phyloP scores from a whole-genome alignment of 2,113 vertebrate species.

The Pachyramphus minor region DNA sequence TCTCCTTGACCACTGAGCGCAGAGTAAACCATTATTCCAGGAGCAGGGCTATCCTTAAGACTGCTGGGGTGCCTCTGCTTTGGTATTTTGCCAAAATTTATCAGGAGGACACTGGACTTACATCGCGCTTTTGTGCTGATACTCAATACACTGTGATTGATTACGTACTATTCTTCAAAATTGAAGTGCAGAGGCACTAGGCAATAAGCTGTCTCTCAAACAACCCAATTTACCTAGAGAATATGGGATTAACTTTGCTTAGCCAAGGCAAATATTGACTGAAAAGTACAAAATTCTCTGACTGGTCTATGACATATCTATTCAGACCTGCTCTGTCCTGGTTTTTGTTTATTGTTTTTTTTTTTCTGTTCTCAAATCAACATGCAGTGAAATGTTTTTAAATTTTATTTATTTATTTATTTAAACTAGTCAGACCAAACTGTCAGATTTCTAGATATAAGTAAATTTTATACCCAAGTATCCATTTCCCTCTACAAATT shows the following conservation, averaged over 20 bases:
- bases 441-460: neutral
- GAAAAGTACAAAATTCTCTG: neutral
- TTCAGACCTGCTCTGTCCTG: neutral
- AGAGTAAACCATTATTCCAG: neutral
- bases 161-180: neutral
- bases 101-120: neutral
- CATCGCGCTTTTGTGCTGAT: neutral
- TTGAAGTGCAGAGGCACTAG: neutral
- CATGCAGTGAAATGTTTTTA: neutral
- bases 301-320: neutral
- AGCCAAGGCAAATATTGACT: neutral
- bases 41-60: neutral
- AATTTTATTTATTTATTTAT: neutral
- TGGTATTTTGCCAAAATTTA: neutral
- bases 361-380: neutral
- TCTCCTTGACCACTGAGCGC: neutral
- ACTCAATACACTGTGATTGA: neutral
- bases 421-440: neutral
- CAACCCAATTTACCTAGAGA: neutral
- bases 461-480: neutral
- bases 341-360: neutral
- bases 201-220: neutral
- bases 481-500: neutral
- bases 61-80: neutral
- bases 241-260: neutral